These are phyloP conservation scores for Hippocampus zosterae DNA, from an alignment of 2,113 vertebrate genomes.

Conservation along the genomic window DNA sequence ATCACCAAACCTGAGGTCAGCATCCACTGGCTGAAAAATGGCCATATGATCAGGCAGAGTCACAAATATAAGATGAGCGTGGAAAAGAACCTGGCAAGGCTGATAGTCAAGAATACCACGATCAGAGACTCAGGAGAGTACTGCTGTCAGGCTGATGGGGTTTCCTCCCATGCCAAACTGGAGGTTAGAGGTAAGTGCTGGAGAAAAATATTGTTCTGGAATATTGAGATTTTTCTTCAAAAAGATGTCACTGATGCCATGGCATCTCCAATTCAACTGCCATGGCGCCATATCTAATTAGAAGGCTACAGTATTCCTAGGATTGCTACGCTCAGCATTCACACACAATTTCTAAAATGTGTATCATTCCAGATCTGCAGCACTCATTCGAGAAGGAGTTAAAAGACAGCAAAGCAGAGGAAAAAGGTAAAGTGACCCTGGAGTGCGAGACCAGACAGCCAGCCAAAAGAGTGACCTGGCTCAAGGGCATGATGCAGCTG, in stretches of 20 bases:
- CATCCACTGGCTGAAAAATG: conserved; percentile 86
- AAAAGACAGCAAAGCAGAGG: conserved; percentile 73
- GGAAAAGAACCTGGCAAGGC: conserved; percentile 67
- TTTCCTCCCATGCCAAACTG: conserved; percentile 77
- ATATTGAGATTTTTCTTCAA: background rate
- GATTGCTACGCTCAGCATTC: background rate
- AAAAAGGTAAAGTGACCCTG: conserved; percentile 77
- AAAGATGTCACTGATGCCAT: background rate
- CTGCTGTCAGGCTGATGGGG: conserved; percentile 78
- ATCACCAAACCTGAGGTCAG: conserved; percentile 74
- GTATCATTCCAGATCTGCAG: conserved; percentile 74
- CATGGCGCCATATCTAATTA: background rate
- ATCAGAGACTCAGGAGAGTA: conserved; percentile 86
- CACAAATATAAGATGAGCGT: conserved; percentile 78
- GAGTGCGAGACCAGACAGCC: conserved; percentile 78
- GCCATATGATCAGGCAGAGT: conserved; percentile 75
- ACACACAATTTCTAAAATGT: background rate
- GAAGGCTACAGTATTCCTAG: background rate
- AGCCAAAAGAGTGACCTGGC: conserved; percentile 76
- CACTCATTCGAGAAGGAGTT: conserved; percentile 83
- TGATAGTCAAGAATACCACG: conserved; percentile 73
- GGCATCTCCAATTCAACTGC: too few relatives aligned
- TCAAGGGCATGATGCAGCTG: conserved; percentile 82
- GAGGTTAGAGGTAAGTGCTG: conserved; percentile 78
- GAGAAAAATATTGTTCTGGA: background rate